Base-by-base conservation (phyloP, 30 jellyfish, hydroid and myxozoan species). In the Cassiopea xamachana region DNA sequence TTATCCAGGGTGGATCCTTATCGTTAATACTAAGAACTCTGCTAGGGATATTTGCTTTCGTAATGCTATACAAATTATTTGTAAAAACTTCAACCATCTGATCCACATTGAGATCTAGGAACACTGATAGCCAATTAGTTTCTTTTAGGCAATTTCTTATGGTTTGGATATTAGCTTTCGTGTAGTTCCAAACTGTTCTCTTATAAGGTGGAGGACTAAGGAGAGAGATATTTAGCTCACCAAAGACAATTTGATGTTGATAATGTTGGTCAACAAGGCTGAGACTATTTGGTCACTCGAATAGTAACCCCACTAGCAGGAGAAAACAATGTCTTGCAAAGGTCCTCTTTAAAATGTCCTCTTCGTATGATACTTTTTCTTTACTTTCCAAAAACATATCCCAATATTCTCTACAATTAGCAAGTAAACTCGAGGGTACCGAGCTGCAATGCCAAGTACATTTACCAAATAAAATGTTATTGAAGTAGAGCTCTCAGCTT, bases 1-100 rank as follows among this genome's bases (percentile, higher is more conserved):
- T 90, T 60, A 90, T 90, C 97, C 93, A 90, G 48, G 83, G 92
- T 60, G 93, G 85, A 67, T 90, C 93, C 69, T 90, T 82, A 64
- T 90, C 89, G 51, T 70, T 58, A 49, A 77, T 59, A 43, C 44
- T 75, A 3, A 90, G 43, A 44, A 83, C 81, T 50, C 73, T 77
- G 88, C 82, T 82, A 16, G 97, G 90, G 69, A 90, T 81, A 6
- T 49, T 69, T 49, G 87, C 58, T 7, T 49, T 10, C 17, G 82
- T n/a, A 7, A 73, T 90, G 60, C 83, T 48, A 72, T 55, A 69
- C 67, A 86, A 49, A 62, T 67, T 48, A 43, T 60, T 60, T 44
- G 94, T 77, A 48, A 86, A 76, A 70, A 70, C 88, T 77, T 86
- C 94, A 70, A 82, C 47, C 94, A 86, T 75, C 61, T 86, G 78